Conservation (phyloP, 2,113 vertebrate genomes). For the Brevimyrus niger region DNA sequence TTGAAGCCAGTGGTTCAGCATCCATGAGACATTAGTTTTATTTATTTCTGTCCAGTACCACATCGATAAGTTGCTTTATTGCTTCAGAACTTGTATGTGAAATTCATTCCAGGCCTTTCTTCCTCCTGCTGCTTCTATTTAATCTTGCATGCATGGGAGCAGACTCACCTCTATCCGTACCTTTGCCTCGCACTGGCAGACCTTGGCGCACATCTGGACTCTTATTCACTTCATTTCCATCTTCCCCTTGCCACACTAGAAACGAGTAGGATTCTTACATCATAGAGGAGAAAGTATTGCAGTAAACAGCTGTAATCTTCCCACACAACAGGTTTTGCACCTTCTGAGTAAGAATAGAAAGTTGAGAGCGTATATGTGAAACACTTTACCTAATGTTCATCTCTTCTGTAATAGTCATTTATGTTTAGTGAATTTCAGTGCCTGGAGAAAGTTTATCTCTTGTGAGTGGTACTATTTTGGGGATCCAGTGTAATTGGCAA, state of each 20-base stretch:
- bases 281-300: not conserved
- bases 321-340: not conserved
- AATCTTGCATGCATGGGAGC: not conserved
- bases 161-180: not conserved
- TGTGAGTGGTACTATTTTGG: not conserved
- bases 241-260: not conserved
- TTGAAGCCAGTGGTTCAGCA: not conserved
- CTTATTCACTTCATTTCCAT: not conserved
- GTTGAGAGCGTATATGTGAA: not conserved
- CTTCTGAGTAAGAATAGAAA: not conserved
- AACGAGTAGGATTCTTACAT: not conserved
- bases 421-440: not conserved
- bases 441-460: not conserved
- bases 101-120: not conserved
- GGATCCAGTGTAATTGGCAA: not conserved
- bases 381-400: not conserved
- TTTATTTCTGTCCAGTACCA: not conserved
- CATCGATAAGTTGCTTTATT: not conserved
- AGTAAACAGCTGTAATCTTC: not conserved
- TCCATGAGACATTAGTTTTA: not conserved
- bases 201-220: not conserved
- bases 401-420: not conserved
- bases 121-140: not conserved
- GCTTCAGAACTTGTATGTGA: not conserved
- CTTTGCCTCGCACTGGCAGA: not conserved